A percentile compares a stretch with the other conserved stretches of the same genome.
Conservation (phyloP, 1,140 invertebrate species). For the Whitmania pigra region DNA sequence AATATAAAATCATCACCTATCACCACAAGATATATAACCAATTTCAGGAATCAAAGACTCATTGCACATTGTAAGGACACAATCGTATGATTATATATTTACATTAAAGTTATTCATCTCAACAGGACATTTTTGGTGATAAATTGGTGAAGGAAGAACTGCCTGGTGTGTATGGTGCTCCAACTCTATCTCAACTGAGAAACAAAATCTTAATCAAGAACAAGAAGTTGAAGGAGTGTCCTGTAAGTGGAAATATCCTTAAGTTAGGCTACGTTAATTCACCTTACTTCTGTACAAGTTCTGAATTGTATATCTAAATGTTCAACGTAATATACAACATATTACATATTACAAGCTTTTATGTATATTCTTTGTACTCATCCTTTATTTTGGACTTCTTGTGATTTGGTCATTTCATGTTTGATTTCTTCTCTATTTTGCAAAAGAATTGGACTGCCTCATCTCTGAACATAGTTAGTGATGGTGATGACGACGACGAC, state of each 20-base stretch:
- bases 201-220: slow-evolving; percentile 98
- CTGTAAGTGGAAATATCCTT: neutral
- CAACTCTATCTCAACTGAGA: slow-evolving; percentile 77
- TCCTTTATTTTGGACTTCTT: neutral
- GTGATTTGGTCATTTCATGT: neutral
- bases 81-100: neutral
- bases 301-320: no score
- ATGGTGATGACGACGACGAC: neutral
- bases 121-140: slow-evolving; percentile 74
- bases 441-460: neutral
- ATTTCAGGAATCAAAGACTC: no score
- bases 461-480: neutral
- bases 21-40: no score
- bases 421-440: neutral
- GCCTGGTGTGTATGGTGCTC: slow-evolving; percentile 77
- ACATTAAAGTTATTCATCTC: neutral
- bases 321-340: no score
- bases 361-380: neutral
- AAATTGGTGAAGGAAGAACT: slow-evolving; percentile 76
- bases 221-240: slow-evolving; percentile 64
- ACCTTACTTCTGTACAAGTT: neutral
- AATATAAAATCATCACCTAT: neutral
- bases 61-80: neutral
- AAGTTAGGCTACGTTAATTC: neutral
- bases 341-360: no score